Evolutionary conservation across 2,113 vertebrate species (phyloP), one percentile per base, ranked within the genome.

Genomic region (Onychostruthus taczanowskii): DNA sequence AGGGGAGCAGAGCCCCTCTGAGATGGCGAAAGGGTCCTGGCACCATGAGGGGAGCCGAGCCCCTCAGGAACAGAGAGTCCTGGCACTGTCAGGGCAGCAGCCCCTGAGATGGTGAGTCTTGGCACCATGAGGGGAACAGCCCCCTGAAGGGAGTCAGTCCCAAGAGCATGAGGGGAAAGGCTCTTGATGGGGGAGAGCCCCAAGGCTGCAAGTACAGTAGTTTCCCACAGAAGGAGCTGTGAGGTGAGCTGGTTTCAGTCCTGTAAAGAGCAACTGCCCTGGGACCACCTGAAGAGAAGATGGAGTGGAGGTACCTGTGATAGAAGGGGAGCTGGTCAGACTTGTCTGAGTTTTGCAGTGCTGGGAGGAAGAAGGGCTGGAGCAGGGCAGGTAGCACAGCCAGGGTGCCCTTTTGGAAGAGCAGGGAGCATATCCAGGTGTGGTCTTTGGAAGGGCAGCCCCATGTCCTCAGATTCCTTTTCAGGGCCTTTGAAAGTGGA

Each of bases 191-290:
- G 4, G 49, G 10, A 53, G 19, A 49, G 16, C 5, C 4, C 9
- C 0, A 1, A 22, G 35, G 15, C 52, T 53, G 7, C 5, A 3
- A 1, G 5, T 31, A 33, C 5, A 15, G 27, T 2, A 4, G 11
- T 27, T 62, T 16, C 4, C 23, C 3, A 6, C n/a, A 6, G 27
- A 6, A 35, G 13, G 19, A 7, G 14, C 4, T 49, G 13, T 41
- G 50, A 30, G 33, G 16, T 4, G 26, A 10, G 28, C 3, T 10
- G 21, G 10, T 6, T 14, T 30, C 14, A 1, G 5, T 1, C 3
- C 31, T 44, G 10, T 8, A 16, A 22, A 39, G 11, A 62, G 28
- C 6, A 49, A n/a, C 35, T 46, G 3, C 4, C 4, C 2, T 27
- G 63, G 46, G 27, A 2, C 30, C 2, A 4, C 35, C 12, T 19